These are phyloP conservation scores for Macroglossus sobrinus DNA, from an alignment of 2,113 vertebrate species.

Conservation along the genomic window DNA sequence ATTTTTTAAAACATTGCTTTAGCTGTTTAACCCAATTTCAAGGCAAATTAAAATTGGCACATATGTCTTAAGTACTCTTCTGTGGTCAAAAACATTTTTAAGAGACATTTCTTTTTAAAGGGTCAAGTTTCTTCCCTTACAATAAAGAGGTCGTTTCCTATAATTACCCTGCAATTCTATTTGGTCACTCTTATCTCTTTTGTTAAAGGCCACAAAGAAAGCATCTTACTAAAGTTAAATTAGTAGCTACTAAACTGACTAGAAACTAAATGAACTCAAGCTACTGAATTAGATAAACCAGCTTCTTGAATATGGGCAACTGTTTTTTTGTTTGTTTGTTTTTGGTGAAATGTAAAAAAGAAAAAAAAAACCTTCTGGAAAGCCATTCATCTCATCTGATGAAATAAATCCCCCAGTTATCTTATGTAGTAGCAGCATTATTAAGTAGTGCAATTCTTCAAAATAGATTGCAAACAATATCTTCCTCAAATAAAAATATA, in stretches of 20 bases:
- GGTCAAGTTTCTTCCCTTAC: background rate
- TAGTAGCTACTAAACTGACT: background rate
- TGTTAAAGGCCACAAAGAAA: conserved; percentile 64
- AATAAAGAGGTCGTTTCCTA: background rate
- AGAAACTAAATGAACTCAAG: background rate
- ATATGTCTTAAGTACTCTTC: background rate
- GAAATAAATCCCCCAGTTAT: background rate
- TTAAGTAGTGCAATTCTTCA: conserved; percentile 54
- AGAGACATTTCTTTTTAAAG: background rate
- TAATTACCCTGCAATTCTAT: conserved; percentile 39
- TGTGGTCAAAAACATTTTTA: conserved; percentile 15
- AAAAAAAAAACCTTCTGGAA: background rate
- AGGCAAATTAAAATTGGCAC: conserved; percentile 35
- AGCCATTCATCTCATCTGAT: background rate
- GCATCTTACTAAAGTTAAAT: background rate
- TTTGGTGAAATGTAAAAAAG: background rate
- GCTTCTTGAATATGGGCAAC: background rate
- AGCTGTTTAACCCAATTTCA: conserved; percentile 43
- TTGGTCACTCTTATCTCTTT: conserved; percentile 45
- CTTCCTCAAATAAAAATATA: conserved; percentile 12
- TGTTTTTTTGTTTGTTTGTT: too few relatives aligned
- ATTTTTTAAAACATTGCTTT: conserved; percentile 31
- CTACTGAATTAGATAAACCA: background rate
- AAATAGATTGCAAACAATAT: conserved; percentile 27
- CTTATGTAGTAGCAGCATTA: conserved; percentile 43